Conservation (phyloP, 2,888 invertebrate species). For the Epirrita christyi region DNA sequence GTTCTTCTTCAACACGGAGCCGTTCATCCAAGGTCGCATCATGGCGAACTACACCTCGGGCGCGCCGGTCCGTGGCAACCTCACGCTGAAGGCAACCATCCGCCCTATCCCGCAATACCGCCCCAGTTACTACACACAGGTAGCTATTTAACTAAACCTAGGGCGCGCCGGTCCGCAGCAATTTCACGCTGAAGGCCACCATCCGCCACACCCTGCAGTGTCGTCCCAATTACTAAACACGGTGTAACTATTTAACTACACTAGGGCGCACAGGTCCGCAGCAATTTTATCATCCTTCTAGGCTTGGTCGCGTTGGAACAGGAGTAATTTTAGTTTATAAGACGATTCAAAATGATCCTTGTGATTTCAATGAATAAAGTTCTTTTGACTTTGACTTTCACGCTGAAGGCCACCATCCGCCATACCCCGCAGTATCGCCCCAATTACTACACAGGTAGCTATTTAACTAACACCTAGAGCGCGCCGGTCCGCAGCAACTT, state of each 20-base stretch:
- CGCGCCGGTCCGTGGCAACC: slow-evolving; percentile 94
- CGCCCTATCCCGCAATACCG: slow-evolving; percentile 87
- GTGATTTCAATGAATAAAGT: too few relatives aligned
- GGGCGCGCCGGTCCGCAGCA: slow-evolving; percentile 95
- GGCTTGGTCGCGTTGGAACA: too few relatives aligned
- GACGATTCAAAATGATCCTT: too few relatives aligned
- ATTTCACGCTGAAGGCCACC: slow-evolving; percentile 93
- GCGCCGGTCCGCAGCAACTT: slow-evolving; percentile 95
- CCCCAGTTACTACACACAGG: slow-evolving; percentile 65
- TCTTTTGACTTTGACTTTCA: too few relatives aligned
- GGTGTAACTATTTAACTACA: not conserved
- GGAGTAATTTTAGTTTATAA: too few relatives aligned
- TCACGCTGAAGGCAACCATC: slow-evolving; percentile 92
- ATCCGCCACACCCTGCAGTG: slow-evolving; percentile 88
- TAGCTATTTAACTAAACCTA: slow-evolving; percentile 88
- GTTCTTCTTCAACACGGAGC: slow-evolving; percentile 95
- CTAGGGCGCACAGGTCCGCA: not conserved
- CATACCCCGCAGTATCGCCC: slow-evolving; percentile 85
- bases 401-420: slow-evolving; percentile 64
- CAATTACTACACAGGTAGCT: slow-evolving; percentile 49
- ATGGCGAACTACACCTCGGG: slow-evolving; percentile 98
- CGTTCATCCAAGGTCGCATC: slow-evolving; percentile 92
- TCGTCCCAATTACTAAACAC: slow-evolving; percentile 70
- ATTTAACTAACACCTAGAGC: slow-evolving; percentile 89
- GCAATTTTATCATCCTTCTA: too few relatives aligned